phyloP scores from a whole-genome alignment of 2,797 vertebrate genomes.

The Odontamblyopus rebecca region DNA sequence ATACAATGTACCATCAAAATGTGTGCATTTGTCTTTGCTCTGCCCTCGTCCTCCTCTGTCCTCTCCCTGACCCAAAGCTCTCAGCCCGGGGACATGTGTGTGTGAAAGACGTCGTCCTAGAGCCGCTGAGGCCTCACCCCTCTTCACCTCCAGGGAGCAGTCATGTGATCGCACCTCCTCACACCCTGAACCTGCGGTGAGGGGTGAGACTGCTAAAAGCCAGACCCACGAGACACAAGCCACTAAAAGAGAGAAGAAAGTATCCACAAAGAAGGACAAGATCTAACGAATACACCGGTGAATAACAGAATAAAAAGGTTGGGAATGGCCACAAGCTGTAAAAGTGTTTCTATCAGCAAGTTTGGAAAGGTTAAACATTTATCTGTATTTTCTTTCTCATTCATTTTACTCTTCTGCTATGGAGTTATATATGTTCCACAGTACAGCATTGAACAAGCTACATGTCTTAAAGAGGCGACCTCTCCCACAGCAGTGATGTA shows the following conservation, averaged over 20 bases:
- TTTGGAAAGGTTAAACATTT: background rate
- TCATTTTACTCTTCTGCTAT: no score
- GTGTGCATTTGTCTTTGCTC: no score
- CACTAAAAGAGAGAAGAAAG: conserved; percentile 19
- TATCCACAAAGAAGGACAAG: conserved; percentile 12
- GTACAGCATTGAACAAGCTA: no score
- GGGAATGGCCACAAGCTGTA: background rate
- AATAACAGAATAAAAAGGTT: background rate
- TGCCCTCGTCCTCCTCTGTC: background rate
- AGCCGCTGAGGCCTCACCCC: conserved; percentile 20
- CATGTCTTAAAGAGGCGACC: no score
- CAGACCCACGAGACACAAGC: conserved; percentile 36
- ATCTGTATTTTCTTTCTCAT: background rate
- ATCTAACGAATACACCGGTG: background rate
- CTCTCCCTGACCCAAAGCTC: conserved; percentile 48
- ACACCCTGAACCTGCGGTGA: conserved; percentile 31
- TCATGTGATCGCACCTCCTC: conserved; percentile 41
- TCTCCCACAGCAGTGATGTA: no score
- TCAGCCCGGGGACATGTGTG: conserved; percentile 43
- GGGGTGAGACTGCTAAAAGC: conserved; percentile 60
- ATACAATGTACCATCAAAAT: no score
- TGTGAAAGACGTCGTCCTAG: conserved; percentile 42
- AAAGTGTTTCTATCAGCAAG: background rate
- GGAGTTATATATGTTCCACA: no score
- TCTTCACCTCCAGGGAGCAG: background rate